Evolutionary conservation across 2,888 invertebrate genomes (phyloP), one percentile per base, ranked within the genome.

Genomic region (Fissipunctia ypsillon): DNA sequence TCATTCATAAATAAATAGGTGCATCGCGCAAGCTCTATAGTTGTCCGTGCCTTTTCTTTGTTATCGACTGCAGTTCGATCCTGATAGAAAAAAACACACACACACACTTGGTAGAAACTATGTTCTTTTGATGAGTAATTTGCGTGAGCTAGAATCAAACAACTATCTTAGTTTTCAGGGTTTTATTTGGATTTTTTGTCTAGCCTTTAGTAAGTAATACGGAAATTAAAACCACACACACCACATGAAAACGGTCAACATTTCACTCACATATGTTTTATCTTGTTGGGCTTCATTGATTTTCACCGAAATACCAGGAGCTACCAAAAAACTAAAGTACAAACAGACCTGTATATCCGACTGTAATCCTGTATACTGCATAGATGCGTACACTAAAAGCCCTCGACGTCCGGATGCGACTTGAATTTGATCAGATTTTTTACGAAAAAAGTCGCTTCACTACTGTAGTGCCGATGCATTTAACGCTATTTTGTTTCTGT

Each of bases 301-400:
- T 66, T 56, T 56, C 60, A n/a, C 16, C 12, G 41, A 66, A 52
- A 76, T n/a, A 60, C 35, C 35, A 25, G 28, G 28, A 79, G 16
- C n/a, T 16, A 35, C 12, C 31, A 63, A 63, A 72, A 77, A 79
- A 52, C 28, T 54, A 69, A 65, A 43, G 35, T 56, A 57, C 38
- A 69, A 56, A 50, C 48, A 72, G 48, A 56, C 68, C 68, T 72
- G 64, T 45, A 71, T 31, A 52, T 63, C 66, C 48, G 43, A 19
- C 79, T 60, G 73, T 78, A 81, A 81, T 81, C 73, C 73, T 45
- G 45, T 65, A 54, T 54, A 61, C 41, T 78, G 69, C 73, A 80
- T 83, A 71, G 54, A 78, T 78, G 73, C 80, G 64, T 83, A 61
- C 35, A 65, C 64, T 79, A 70, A 83, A 83, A 83, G 79, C 80